phyloP scores from a whole-genome alignment of 2,888 invertebrate genomes.

The Chalcis sispes region DNA sequence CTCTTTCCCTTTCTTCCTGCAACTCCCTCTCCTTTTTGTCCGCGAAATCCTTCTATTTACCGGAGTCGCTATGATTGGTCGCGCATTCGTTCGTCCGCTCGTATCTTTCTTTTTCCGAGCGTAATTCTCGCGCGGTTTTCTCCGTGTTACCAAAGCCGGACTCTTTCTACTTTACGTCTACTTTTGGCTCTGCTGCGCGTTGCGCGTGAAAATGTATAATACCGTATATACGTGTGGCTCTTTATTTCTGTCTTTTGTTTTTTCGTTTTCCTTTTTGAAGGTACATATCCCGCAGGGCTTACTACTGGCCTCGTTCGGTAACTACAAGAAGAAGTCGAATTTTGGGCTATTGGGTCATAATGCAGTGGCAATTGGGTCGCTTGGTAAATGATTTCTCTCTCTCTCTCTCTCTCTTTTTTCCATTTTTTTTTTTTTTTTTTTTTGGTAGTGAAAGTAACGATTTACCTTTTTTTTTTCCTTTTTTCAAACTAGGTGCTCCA shows the following conservation, averaged over 20 bases:
- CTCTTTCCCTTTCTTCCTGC: neutral
- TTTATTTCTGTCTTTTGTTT: constrained; percentile 18
- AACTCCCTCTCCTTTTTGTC: constrained; percentile 2
- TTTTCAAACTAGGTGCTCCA: neutral
- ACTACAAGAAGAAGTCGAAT: constrained; percentile 41
- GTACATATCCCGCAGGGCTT: constrained; percentile 37
- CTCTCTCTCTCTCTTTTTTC: neutral
- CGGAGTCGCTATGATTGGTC: constrained; percentile 35
- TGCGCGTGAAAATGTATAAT: neutral
- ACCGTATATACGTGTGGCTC: neutral
- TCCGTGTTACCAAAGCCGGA: neutral
- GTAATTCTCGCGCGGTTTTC: constrained; percentile 16
- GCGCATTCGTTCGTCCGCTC: too few relatives aligned
- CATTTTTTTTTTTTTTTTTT: neutral
- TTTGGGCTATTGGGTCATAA: constrained; percentile 51
- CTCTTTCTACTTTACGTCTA: constrained; percentile 12
- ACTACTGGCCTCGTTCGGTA: constrained; percentile 36
- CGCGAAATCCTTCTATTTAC: neutral
- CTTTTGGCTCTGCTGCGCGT: constrained; percentile 8
- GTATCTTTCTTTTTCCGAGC: constrained; percentile 9
- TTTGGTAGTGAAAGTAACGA: neutral
- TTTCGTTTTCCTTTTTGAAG: constrained; percentile 20
- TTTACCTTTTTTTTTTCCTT: constrained; percentile 10
- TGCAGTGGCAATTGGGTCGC: constrained; percentile 41
- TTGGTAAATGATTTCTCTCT: constrained; percentile 31